Percentiles rank a stretch among this genome's conserved stretches.
Conservation (phyloP, 2,888 invertebrate genomes). For the Andrena flavipes region DNA sequence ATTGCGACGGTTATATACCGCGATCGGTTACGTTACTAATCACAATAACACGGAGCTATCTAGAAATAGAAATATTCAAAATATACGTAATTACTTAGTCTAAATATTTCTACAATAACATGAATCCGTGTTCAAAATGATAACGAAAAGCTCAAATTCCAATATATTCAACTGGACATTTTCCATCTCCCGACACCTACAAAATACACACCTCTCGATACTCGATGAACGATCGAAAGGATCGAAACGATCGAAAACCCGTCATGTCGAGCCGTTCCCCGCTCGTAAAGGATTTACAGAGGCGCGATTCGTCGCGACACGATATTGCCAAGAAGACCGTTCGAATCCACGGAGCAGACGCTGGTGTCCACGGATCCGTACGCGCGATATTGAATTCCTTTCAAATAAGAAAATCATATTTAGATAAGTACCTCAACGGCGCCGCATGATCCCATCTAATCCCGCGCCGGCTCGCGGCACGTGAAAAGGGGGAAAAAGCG, state of each 20-base stretch:
- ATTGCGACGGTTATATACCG: too few species aligned
- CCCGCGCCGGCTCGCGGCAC: constrained; percentile 39
- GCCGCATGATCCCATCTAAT: constrained; percentile 58
- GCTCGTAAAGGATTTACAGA: background rate
- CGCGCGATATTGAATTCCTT: constrained; percentile 49
- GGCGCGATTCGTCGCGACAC: constrained; percentile 6
- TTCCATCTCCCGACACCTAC: background rate
- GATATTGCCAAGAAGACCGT: background rate
- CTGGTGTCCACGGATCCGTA: constrained; percentile 7
- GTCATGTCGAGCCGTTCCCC: background rate
- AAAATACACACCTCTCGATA: background rate
- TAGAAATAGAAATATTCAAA: too few species aligned
- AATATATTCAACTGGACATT: background rate
- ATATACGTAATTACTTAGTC: too few species aligned
- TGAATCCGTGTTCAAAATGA: too few species aligned
- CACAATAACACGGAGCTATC: too few species aligned
- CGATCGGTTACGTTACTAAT: too few species aligned
- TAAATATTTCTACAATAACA: too few species aligned
- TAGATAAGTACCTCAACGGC: constrained; percentile 57
- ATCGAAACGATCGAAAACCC: background rate
- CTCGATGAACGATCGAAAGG: background rate
- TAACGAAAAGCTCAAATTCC: too few species aligned
- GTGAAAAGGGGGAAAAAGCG: constrained; percentile 39
- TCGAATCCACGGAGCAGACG: background rate
- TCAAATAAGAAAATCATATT: constrained; percentile 60